Conservation (phyloP, 2,797 vertebrate species). For the Catostomus latipinnis region DNA sequence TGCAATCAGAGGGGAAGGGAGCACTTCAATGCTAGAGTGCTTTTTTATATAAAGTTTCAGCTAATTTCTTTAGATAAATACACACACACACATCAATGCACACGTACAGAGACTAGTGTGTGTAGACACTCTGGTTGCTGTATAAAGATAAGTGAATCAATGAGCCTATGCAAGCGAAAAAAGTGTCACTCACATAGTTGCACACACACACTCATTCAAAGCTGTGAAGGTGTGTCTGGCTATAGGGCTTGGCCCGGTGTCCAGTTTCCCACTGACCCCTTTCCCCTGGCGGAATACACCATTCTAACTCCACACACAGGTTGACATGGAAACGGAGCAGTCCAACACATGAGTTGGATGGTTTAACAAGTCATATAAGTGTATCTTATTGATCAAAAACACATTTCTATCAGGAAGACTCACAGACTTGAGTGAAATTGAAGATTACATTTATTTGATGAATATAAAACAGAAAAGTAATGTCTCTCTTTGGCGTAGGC, state of each 20-base stretch:
- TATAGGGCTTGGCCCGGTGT: slow-evolving; percentile 52
- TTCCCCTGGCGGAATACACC: slow-evolving; percentile 38
- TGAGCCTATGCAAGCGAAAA: slow-evolving; percentile 20
- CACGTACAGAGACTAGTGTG: slow-evolving; percentile 16
- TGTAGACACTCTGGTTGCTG: slow-evolving; percentile 28
- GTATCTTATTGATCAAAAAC: slow-evolving; percentile 6
- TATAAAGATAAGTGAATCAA: slow-evolving; percentile 20
- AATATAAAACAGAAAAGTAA: too few relatives aligned
- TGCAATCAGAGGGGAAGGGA: slow-evolving; percentile 61
- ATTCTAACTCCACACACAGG: slow-evolving; percentile 38
- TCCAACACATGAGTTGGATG: slow-evolving; percentile 8
- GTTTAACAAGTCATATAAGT: background rate
- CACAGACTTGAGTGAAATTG: too few relatives aligned
- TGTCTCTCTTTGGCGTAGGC: too few relatives aligned
- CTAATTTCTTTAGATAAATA: slow-evolving; percentile 45
- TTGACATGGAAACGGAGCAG: slow-evolving; percentile 38
- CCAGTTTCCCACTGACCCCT: slow-evolving; percentile 49
- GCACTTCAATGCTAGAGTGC: slow-evolving; percentile 66
- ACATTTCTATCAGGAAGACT: background rate
- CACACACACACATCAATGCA: slow-evolving; percentile 21
- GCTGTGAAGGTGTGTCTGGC: slow-evolving; percentile 54
- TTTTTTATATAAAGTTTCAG: slow-evolving; percentile 66
- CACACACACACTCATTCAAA: slow-evolving; percentile 34
- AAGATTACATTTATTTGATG: too few relatives aligned
- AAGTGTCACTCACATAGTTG: slow-evolving; percentile 18